A percentile compares a stretch with the other conserved stretches of the same genome.
Evolutionary conservation across 2,888 invertebrate species (phyloP).

Genomic region (Chrysodeixis includens): DNA sequence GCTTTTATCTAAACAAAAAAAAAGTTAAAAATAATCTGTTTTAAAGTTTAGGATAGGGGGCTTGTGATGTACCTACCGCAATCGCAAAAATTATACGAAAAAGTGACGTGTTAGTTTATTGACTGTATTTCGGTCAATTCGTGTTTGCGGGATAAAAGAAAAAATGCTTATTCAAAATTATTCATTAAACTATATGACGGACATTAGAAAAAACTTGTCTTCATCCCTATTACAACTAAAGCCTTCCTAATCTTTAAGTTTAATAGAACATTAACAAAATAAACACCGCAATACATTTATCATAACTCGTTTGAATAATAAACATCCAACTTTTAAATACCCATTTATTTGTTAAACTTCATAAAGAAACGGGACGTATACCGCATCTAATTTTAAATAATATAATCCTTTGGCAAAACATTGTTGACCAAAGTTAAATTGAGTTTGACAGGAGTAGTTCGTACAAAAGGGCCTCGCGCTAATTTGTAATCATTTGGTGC

Average conservation of each 20-base stretch:
- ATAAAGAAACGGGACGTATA: not conserved
- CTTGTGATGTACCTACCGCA: too few species aligned
- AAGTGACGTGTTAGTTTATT: too few species aligned
- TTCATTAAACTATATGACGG: too few species aligned
- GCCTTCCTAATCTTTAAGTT: not conserved
- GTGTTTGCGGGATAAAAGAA: too few species aligned
- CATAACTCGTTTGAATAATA: not conserved
- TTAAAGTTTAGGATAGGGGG: too few species aligned
- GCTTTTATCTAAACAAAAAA: too few species aligned
- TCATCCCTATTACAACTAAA: too few species aligned
- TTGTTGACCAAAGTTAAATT: constrained; percentile 50
- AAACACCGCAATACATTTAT: not conserved
- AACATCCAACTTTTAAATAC: not conserved
- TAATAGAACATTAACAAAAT: not conserved
- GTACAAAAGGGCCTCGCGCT: constrained; percentile 34
- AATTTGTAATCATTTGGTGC: constrained; percentile 51
- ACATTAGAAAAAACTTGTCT: too few species aligned
- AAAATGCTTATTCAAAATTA: too few species aligned
- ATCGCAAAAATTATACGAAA: too few species aligned
- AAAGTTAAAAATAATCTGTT: too few species aligned
- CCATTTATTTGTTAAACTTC: constrained; percentile 1
- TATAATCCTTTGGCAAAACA: constrained; percentile 25
- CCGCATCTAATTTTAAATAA: constrained; percentile 7
- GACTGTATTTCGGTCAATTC: too few species aligned
- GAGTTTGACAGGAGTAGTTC: constrained; percentile 45